Conservation (phyloP, 2,113 vertebrate species). For the Castor canadensis region DNA sequence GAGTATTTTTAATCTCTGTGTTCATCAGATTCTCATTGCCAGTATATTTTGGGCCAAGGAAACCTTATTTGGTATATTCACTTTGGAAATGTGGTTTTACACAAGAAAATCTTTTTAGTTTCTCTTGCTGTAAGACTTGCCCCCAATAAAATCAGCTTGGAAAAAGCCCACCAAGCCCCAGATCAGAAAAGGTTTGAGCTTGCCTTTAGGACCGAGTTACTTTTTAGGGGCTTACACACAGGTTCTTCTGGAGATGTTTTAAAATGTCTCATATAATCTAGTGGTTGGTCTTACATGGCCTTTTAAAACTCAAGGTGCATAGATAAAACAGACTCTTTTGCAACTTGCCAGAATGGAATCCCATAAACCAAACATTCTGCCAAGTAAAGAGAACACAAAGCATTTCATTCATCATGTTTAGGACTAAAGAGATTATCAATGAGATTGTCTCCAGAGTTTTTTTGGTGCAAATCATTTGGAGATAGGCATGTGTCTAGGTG, state of each 20-base stretch:
- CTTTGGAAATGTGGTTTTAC: background rate
- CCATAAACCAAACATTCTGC: background rate
- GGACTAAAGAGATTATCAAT: background rate
- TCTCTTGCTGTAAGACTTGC: conserved; percentile 10
- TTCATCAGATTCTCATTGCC: conserved; percentile 1
- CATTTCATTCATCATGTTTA: background rate
- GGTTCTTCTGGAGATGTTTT: background rate
- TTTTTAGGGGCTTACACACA: background rate
- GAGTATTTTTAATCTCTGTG: conserved; percentile 23
- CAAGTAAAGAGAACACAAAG: background rate
- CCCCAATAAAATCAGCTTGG: background rate
- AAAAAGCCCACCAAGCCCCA: background rate
- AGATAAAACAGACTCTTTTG: background rate
- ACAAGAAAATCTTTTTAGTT: conserved; percentile 1
- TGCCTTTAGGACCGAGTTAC: background rate
- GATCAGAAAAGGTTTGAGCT: background rate
- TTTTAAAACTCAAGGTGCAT: background rate
- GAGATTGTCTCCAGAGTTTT: background rate
- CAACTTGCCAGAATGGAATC: background rate
- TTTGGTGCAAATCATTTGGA: conserved; percentile 24
- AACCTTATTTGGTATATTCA: conserved; percentile 23
- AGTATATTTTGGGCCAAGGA: background rate
- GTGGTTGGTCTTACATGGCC: background rate
- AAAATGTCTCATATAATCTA: background rate
- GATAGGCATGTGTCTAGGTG: background rate